Base-by-base conservation (phyloP, 2,113 vertebrate species). In the Choloepus hoffmanni region DNA sequence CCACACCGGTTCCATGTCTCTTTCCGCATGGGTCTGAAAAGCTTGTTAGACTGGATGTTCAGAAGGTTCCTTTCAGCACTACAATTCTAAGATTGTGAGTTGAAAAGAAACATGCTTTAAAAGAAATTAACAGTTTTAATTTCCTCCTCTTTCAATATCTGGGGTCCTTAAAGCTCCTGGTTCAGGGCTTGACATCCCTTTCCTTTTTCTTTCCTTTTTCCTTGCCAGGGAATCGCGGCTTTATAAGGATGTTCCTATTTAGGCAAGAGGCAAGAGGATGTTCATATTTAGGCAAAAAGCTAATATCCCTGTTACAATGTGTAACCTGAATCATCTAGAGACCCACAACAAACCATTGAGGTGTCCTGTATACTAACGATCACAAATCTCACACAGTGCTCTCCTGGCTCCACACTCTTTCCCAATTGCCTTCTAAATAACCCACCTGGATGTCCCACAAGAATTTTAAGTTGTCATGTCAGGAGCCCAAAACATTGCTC, bases 291-390 rank as follows among this genome's bases (percentile, higher is more conserved):
- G 16, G 28, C 0, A 0, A 0, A 24, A 33, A 21, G 24, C 12
- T 1, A 23, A 11, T 0, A 6, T 21, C 5, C 12, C 6, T 10
- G 8, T 7, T 2, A 16, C 4, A 5, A 5, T 10, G 0, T 7
- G 26, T 30, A n/a, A 30, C 40, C 4, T 48, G 18, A 23, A 21
- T n/a, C 45, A 15, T 7, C 48, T 21, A 11, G 55, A 55, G 73
- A 53, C n/a, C 23, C 8, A 0, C 1, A 50, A 36, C 26, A 8
- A 23, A 23, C 58, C 58, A 12, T 2, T 7, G 11, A 16, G 23
- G 43, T 36, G 8, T 21, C 74, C 91, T 36, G 4, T 13, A 9
- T 3, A 1, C 89, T 19, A 12, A 13, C 7, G 8, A 10, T 6
- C 30, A 19, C 3, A 11, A 21, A 9, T 14, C 50, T 58, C 21